These are phyloP conservation scores for Panthera uncia DNA, from an alignment of 2,113 vertebrate species.

Conservation along the genomic window DNA sequence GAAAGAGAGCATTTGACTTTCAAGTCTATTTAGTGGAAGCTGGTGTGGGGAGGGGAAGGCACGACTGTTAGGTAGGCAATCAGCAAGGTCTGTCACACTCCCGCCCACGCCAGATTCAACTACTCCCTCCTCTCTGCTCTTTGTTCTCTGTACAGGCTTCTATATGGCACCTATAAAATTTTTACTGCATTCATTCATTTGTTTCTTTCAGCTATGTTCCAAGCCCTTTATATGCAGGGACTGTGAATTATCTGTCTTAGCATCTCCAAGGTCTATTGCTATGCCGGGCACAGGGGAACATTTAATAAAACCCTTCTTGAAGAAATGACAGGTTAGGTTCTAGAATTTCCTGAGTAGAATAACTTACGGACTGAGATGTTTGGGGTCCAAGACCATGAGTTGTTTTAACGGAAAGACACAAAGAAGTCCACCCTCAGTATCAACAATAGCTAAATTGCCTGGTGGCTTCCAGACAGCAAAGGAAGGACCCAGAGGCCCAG, in stretches of 20 bases:
- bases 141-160: background rate
- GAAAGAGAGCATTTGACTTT: background rate
- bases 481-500: background rate
- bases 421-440: background rate
- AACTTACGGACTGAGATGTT: background rate
- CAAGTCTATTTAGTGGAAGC: background rate
- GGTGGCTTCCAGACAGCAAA: background rate
- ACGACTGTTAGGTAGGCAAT: background rate
- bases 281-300: background rate
- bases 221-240: background rate
- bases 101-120: background rate
- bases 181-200: background rate
- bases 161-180: background rate
- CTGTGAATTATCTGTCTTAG: constrained; percentile 23
- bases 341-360: background rate
- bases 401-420: background rate
- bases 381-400: background rate
- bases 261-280: background rate
- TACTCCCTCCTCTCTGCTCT: background rate
- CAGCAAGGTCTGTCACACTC: background rate
- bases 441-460: background rate
- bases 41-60: background rate
- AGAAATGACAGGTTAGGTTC: background rate
- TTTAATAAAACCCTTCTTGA: background rate
- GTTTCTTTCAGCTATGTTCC: background rate